Evolutionary conservation across 2,113 vertebrate genomes (phyloP), one percentile per base, ranked within the genome.

Genomic region (Montifringilla adamsi): DNA sequence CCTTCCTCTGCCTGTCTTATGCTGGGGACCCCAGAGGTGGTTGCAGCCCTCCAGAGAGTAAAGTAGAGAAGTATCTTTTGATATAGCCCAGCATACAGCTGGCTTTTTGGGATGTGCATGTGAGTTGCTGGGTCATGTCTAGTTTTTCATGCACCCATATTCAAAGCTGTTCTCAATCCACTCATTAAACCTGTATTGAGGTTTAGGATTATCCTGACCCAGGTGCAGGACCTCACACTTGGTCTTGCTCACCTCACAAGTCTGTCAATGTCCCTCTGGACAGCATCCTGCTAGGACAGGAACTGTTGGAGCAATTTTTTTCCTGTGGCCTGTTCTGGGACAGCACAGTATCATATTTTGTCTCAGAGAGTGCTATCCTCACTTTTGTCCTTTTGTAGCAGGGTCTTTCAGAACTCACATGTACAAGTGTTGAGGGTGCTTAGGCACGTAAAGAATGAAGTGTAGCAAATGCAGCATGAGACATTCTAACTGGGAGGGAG

Each of bases 401-500:
- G 6, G 2, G 13, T 85, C 33, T 79, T 9, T 74, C n/a, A 56
- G n/a, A 84, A 44, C n/a, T 81, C n/a, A 19, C 0, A 2, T 31
- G 3, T 35, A 15, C 1, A 15, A 46, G 7, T 5, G 3, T 23
- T 82, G 49, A 39, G 56, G 7, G 17, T 68, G 28, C 35, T 76
- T 8, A 68, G n/a, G 23, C 20, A 50, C 27, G 33, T 27, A 17
- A 58, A 53, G 43, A 60, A 41, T 23, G 7, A 85, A 39, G 46
- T 41, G 10, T 69, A 17, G n/a, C 13, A 49, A 22, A 7, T 37
- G 8, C 15, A 53, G 5, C 2, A 0, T 81, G 47, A 84, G 35
- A 44, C 30, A 0, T 0, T 62, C 15, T 7, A 16, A 22, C 0
- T 2, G 27, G 7, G 26, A 46, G 14, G 8, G 35, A 62, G 17